These are phyloP conservation scores for Plectropomus leopardus DNA, from an alignment of 2,113 vertebrate genomes.

Conservation along the genomic window DNA sequence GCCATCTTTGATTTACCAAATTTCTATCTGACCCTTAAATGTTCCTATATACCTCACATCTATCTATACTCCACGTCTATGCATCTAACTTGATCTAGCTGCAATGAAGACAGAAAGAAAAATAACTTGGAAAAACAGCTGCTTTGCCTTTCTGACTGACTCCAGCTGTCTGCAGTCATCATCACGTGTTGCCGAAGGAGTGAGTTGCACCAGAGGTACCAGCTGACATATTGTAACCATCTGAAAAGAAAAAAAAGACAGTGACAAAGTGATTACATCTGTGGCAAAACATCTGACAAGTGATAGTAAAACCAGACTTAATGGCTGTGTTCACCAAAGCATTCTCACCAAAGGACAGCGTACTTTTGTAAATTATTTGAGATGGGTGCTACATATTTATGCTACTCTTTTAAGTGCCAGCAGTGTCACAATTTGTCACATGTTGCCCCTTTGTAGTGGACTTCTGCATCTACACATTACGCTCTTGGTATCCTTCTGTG, in stretches of 20 bases:
- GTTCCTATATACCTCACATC: not conserved
- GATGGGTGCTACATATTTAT: no score
- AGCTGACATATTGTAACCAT: constrained; percentile 46
- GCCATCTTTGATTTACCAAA: not conserved
- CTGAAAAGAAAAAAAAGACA: constrained; percentile 46
- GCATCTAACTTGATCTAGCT: not conserved
- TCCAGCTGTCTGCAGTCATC: not conserved
- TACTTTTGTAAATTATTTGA: no score
- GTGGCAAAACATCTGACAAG: not conserved
- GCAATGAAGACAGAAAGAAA: not conserved
- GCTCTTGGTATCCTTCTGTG: no score
- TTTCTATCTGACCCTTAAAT: not conserved
- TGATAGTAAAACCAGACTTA: no score
- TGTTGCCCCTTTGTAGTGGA: no score
- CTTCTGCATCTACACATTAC: no score
- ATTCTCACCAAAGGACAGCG: no score
- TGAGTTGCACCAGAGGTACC: not conserved
- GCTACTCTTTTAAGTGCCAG: no score
- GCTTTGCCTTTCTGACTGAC: not conserved
- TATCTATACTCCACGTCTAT: not conserved
- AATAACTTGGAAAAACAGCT: not conserved
- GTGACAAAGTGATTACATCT: constrained; percentile 1
- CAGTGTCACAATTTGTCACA: no score
- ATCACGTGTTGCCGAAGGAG: constrained; percentile 18
- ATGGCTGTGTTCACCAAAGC: no score